phyloP scores from a whole-genome alignment of 2,888 invertebrate species.

The Amblyjoppa fuscipennis region DNA sequence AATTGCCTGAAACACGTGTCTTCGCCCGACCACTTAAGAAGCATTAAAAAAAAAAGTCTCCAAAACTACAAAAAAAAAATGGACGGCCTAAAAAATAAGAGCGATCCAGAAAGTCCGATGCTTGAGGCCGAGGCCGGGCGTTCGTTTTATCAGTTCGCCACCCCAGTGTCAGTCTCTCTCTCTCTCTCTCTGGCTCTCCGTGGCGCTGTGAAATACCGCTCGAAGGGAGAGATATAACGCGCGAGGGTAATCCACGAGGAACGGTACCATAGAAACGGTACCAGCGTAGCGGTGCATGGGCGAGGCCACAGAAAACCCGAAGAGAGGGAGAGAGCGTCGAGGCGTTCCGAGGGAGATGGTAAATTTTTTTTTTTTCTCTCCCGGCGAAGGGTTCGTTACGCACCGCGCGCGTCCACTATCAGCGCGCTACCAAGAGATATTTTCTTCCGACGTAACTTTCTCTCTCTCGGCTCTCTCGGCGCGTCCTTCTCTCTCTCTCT shows the following conservation, averaged over 20 bases:
- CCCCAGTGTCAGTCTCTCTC: not conserved
- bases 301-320: conserved; percentile 51
- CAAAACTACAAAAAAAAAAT: not conserved
- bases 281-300: conserved; percentile 73
- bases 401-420: conserved; percentile 54
- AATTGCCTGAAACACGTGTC: not conserved
- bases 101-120: not conserved
- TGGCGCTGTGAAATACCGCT: conserved; percentile 46
- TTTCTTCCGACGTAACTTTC: conserved; percentile 26
- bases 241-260: conserved; percentile 81
- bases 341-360: conserved; percentile 7
- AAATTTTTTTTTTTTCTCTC: conserved; percentile 22
- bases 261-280: conserved; percentile 84
- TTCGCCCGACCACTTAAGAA: not conserved
- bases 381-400: conserved; percentile 64
- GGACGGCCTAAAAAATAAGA: not conserved
- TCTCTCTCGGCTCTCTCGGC: conserved; percentile 11
- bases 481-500: too few species aligned
- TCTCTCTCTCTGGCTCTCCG: not conserved
- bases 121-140: not conserved
- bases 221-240: conserved; percentile 41
- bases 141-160: conserved; percentile 13
- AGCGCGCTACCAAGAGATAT: conserved; percentile 63
- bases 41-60: not conserved
- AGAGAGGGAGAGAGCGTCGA: conserved; percentile 1